Base-by-base conservation (phyloP, 2,797 vertebrate genomes). In the Allobates femoralis region DNA sequence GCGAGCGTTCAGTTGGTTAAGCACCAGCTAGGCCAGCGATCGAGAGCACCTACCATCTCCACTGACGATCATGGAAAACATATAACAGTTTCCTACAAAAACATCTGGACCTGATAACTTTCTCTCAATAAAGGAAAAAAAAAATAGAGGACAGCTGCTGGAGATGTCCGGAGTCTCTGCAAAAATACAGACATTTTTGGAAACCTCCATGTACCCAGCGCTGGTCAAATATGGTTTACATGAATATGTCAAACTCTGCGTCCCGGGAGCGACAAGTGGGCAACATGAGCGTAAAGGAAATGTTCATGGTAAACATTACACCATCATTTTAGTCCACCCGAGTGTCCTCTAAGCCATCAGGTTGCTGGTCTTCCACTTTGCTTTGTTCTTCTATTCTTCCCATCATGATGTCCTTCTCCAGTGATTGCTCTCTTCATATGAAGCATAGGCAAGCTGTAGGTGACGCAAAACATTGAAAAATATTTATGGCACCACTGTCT, bases 21-120 rank as follows among this genome's bases (percentile, higher is more conserved):
- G n/a, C n/a, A n/a, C n/a, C n/a, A n/a, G n/a, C n/a, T n/a, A n/a
- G n/a, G n/a, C n/a, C n/a, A n/a, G n/a, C n/a, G n/a, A n/a, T n/a
- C n/a, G n/a, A n/a, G n/a, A n/a, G n/a, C n/a, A n/a, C n/a, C n/a
- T n/a, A n/a, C n/a, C n/a, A n/a, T n/a, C n/a, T n/a, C 41, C 58
- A 55, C 3, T 3, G 14, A 53, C 37, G 19, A 85, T 58, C 23
- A 78, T 67, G 28, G n/a, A 62, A 77, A 78, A 85, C 62, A 67
- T 32, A 53, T 85, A 50, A 50, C 53, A 64, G 73, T 34, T 34
- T 64, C 73, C 41, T 76, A 32, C 19, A 64, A n/a, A 30, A 78
- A 78, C 83, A 85, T 77, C 83, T 85, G 83, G 58, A 32, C 74
- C 62, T 53, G 21, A 77, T 18, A 64, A 32, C 34, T 15, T 51